phyloP scores from a whole-genome alignment of 2,113 vertebrate genomes.

The Passer montanus region DNA sequence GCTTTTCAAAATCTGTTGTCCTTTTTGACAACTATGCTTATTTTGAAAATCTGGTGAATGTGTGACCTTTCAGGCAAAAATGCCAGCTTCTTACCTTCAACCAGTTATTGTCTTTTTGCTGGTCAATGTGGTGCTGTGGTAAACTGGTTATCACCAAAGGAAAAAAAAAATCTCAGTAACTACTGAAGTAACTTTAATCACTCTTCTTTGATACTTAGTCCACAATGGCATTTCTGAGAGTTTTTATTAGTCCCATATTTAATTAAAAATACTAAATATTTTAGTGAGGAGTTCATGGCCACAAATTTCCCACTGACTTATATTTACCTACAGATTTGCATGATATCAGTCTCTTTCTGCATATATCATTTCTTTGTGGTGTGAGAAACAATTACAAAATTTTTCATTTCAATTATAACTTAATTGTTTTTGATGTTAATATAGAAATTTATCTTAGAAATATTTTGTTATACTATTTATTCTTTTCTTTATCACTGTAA shows the following conservation, averaged over 20 bases:
- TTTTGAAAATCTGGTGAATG: neutral
- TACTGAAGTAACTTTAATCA: neutral
- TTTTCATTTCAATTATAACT: neutral
- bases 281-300: neutral
- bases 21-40: neutral
- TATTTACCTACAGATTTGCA: neutral
- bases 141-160: neutral
- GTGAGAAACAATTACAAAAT: neutral
- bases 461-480: neutral
- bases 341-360: neutral
- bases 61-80: neutral
- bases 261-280: neutral
- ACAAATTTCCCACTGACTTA: neutral
- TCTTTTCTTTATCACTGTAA: neutral
- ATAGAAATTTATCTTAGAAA: neutral
- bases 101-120: neutral
- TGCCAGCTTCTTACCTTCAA: neutral
- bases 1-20: neutral
- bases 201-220: neutral
- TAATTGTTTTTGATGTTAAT: neutral
- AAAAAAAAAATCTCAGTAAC: neutral
- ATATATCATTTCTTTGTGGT: neutral
- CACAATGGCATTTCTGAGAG: neutral
- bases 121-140: neutral
- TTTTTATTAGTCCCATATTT: neutral